Percentiles rank a stretch among this genome's conserved stretches.
These are phyloP conservation scores for Gymnodraco acuticeps DNA, from an alignment of 2,797 vertebrate genomes.

Conservation along the genomic window DNA sequence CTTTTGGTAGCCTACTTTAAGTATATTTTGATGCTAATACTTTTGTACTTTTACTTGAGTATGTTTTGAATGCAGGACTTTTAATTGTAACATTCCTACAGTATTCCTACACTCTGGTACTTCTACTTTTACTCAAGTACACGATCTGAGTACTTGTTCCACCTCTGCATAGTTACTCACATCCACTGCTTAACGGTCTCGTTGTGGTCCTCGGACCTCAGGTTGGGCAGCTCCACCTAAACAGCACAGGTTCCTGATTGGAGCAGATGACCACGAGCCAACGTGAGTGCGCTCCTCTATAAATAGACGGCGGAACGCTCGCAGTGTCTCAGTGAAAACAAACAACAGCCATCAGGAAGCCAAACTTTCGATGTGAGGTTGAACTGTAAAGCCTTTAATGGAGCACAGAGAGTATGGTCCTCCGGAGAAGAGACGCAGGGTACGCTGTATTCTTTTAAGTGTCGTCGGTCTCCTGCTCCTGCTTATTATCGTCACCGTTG, in stretches of 20 bases:
- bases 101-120: too few relatives aligned
- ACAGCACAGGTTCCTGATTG: background rate
- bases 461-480: background rate
- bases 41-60: too few relatives aligned
- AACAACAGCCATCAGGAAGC: background rate
- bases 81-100: too few relatives aligned
- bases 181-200: too few relatives aligned
- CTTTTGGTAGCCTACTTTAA: too few relatives aligned
- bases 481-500: background rate
- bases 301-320: constrained; percentile 22
- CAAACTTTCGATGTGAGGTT: background rate
- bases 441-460: accelerated
- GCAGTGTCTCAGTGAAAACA: background rate
- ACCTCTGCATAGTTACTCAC: background rate
- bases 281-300: background rate
- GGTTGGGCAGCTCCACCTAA: background rate
- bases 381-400: constrained; percentile 34
- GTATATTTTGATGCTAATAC: too few relatives aligned
- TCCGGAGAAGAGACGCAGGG: constrained; percentile 3
- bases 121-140: too few relatives aligned
- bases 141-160: too few relatives aligned
- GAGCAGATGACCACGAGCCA: background rate
- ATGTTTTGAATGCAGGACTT: too few relatives aligned
- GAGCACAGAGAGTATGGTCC: accelerated
- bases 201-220: background rate